Percentiles rank a stretch among this genome's conserved stretches.
Conservation (phyloP, 2,888 invertebrate genomes). For the Cataglyphis rosenhaueri region DNA sequence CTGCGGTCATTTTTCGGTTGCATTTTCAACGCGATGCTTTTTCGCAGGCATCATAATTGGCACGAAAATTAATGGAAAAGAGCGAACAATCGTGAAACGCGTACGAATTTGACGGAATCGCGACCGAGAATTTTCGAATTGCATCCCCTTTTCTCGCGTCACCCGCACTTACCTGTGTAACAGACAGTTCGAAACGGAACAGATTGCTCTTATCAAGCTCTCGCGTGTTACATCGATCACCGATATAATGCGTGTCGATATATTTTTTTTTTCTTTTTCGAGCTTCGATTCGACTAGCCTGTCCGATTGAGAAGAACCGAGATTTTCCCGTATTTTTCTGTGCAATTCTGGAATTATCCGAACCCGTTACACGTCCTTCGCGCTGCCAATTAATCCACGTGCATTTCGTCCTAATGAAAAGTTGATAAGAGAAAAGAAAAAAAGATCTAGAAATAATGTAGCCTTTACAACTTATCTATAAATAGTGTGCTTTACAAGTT, state of each 20-base stretch:
- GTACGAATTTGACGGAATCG: neutral
- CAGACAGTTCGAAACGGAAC: conserved; percentile 53
- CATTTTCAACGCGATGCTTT: conserved; percentile 2
- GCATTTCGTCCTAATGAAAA: neutral
- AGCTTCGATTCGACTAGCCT: neutral
- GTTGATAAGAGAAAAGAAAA: neutral
- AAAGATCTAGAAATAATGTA: neutral
- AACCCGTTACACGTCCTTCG: neutral
- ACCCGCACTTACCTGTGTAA: conserved; percentile 15
- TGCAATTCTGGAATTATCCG: conserved; percentile 9
- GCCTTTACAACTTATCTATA: no score
- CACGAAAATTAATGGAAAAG: conserved; percentile 26
- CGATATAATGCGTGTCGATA: conserved; percentile 46
- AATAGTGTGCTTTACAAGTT: neutral
- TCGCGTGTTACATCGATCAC: conserved; percentile 51
- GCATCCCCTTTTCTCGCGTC: neutral
- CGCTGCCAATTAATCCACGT: conserved; percentile 13
- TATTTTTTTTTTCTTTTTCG: conserved; percentile 23
- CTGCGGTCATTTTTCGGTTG: neutral
- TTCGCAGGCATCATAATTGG: conserved; percentile 33
- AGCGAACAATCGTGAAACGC: conserved; percentile 6
- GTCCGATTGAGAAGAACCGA: neutral
- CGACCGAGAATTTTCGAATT: conserved; percentile 17
- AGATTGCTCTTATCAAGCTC: conserved; percentile 62
- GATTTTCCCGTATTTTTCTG: conserved; percentile 36